phyloP scores from a whole-genome alignment of 2,888 invertebrate species.

The Cheilosia scutellata region DNA sequence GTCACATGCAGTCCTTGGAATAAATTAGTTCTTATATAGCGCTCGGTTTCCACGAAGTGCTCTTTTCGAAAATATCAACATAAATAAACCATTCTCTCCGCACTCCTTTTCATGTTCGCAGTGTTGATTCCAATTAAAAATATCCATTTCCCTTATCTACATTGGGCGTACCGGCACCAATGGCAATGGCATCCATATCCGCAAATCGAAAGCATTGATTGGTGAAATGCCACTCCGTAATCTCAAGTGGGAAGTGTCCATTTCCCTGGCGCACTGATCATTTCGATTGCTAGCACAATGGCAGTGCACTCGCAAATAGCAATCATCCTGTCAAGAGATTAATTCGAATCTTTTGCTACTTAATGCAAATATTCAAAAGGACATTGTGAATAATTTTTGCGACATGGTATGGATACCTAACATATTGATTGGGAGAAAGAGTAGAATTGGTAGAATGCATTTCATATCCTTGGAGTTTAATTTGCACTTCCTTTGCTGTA shows the following conservation, averaged over 20 bases:
- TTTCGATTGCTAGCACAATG: constrained; percentile 50
- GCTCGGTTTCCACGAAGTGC: constrained; percentile 12
- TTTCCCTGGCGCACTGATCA: constrained; percentile 55
- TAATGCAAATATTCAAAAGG: constrained; percentile 58
- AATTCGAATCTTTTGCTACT: constrained; percentile 65
- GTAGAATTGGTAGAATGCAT: neutral
- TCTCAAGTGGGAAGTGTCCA: constrained; percentile 49
- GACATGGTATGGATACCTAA: neutral
- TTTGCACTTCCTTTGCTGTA: constrained; percentile 43
- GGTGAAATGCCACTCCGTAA: constrained; percentile 5
- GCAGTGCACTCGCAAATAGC: constrained; percentile 65
- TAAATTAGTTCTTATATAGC: too few relatives aligned
- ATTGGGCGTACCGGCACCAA: neutral
- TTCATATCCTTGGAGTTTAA: constrained; percentile 49
- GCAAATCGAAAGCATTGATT: constrained; percentile 27
- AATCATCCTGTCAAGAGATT: constrained; percentile 70
- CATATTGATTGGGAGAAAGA: neutral
- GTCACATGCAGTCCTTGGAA: too few relatives aligned
- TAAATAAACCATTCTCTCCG: constrained; percentile 18
- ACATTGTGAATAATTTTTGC: constrained; percentile 43
- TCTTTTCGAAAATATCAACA: constrained; percentile 15
- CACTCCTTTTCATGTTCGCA: neutral
- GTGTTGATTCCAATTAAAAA: constrained; percentile 58
- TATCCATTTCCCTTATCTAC: constrained; percentile 5
- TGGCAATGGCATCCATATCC: constrained; percentile 2